Base-by-base conservation (phyloP, 2,888 invertebrate species). In the Altica lythri region DNA sequence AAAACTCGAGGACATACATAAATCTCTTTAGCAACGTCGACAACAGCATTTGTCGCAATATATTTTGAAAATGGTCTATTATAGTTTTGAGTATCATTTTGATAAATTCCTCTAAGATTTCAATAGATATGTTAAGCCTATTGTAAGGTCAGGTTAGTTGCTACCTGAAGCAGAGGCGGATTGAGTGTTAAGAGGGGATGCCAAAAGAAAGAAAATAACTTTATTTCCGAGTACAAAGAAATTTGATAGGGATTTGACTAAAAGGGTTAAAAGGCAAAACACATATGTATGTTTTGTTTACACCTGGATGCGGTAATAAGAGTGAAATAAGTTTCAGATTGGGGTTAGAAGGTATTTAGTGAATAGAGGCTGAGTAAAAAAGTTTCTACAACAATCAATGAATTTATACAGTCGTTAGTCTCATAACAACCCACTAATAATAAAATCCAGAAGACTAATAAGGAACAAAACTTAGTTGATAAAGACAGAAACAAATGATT, bases 81-180 rank as follows among this genome's bases (percentile, higher is more conserved):
- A 66, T 66, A 60, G 61, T 62, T 62, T 45, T 68, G 59, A 68
- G 69, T 69, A 69, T 68, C 69, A 63, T 68, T 69, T 66, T 65
- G 68, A 68, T 67, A 63, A 64, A 62, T 65, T 62, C 60, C 53
- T 49, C 18, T 5, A 35, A 47, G 22, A 17, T 42, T 56, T 60
- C 56, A 54, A 60, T 57, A 42, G 55, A 57, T 57, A 47, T 34
- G 57, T 55, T 60, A 53, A 37, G 49, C n/a, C 46, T 50, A 43
- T 54, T 55, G 38, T 40, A 49, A 38, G 40, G 45, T 22, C 42
- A 52, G 49, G 40, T 17, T 38, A 16, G 46, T 29, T 30, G 45
- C 48, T 34, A 45, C 45, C 40, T 44, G 34, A 34, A 13, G 25
- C 58, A 58, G 58, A 38, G 43, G 18, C 17, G 55, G 45, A 53